phyloP scores from a whole-genome alignment of 2,888 invertebrate species.

The Aleiodes leptofemur region DNA sequence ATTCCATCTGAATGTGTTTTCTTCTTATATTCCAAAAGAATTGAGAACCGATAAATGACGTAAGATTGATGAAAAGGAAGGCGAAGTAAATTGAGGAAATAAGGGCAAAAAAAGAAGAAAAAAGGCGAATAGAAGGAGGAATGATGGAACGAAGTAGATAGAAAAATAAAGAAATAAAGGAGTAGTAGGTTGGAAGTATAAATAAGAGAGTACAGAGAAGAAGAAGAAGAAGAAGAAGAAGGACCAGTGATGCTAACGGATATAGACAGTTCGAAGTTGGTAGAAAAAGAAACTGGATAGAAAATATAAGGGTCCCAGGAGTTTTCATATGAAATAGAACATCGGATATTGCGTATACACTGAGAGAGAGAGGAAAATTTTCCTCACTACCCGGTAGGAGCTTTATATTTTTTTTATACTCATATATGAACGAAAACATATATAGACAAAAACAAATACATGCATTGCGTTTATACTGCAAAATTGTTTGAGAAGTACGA shows the following conservation, averaged over 20 bases:
- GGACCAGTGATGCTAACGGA: slow-evolving; percentile 40
- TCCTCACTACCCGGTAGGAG: slow-evolving; percentile 18
- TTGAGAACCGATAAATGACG: neutral
- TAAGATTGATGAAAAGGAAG: slow-evolving; percentile 41
- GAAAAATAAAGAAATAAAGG: slow-evolving; percentile 16
- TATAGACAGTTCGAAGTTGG: slow-evolving; percentile 47
- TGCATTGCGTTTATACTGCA: too few relatives aligned
- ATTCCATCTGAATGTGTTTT: neutral
- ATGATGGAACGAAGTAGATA: slow-evolving; percentile 5
- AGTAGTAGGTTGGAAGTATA: neutral
- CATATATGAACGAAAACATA: neutral
- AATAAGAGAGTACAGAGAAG: slow-evolving; percentile 11
- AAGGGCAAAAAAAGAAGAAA: neutral
- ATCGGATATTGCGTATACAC: slow-evolving; percentile 27
- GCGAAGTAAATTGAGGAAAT: neutral
- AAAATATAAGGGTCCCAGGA: slow-evolving; percentile 37
- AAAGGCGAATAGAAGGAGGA: slow-evolving; percentile 19
- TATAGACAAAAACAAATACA: neutral
- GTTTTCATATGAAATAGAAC: slow-evolving; percentile 45
- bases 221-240: slow-evolving; percentile 11
- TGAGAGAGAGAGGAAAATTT: neutral
- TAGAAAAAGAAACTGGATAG: slow-evolving; percentile 29
- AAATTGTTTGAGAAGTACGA: too few relatives aligned
- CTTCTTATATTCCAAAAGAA: neutral
- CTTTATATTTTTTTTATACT: slow-evolving; percentile 9